phyloP scores from a whole-genome alignment of 1,140 invertebrate species.

The Drosophila arizonae region DNA sequence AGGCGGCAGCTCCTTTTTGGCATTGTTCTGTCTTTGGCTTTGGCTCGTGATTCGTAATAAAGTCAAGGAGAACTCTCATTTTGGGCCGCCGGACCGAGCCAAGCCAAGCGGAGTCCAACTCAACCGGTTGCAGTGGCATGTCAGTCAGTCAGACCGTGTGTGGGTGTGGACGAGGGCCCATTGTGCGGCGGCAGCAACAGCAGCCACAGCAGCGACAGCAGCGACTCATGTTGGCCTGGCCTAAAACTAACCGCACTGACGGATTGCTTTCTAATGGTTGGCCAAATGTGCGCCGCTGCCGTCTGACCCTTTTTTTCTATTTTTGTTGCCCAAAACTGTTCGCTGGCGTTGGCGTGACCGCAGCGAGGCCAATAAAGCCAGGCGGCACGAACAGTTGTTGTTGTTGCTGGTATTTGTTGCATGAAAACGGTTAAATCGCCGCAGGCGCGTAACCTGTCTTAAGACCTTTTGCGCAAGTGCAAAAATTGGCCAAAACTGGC shows the following conservation, averaged over 20 bases:
- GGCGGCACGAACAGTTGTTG: slow-evolving; percentile 24
- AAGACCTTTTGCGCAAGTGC: slow-evolving; percentile 80
- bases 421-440: slow-evolving; percentile 78
- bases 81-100: slow-evolving; percentile 9
- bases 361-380: slow-evolving; percentile 39
- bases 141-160: slow-evolving; percentile 15
- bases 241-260: slow-evolving; percentile 66
- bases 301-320: slow-evolving; percentile 60
- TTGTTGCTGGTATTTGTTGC: slow-evolving; percentile 34
- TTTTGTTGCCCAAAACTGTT: slow-evolving; percentile 13
- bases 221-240: slow-evolving; percentile 71
- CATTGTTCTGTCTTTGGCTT: slow-evolving; percentile 66
- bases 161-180: slow-evolving; percentile 27
- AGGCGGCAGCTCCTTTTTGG: slow-evolving; percentile 68
- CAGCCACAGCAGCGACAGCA: slow-evolving; percentile 15
- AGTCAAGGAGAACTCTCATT: slow-evolving; percentile 73
- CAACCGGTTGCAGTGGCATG: slow-evolving; percentile 53
- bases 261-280: slow-evolving; percentile 76
- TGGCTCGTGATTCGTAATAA: slow-evolving; percentile 75
- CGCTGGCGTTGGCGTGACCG: slow-evolving; percentile 64
- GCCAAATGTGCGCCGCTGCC: slow-evolving; percentile 61
- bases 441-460: slow-evolving; percentile 79
- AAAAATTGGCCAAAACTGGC: slow-evolving; percentile 72
- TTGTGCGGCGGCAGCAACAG: slow-evolving; percentile 15
- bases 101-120: neutral